Conservation (phyloP, 2,113 vertebrate genomes). For the Heteronetta atricapilla region DNA sequence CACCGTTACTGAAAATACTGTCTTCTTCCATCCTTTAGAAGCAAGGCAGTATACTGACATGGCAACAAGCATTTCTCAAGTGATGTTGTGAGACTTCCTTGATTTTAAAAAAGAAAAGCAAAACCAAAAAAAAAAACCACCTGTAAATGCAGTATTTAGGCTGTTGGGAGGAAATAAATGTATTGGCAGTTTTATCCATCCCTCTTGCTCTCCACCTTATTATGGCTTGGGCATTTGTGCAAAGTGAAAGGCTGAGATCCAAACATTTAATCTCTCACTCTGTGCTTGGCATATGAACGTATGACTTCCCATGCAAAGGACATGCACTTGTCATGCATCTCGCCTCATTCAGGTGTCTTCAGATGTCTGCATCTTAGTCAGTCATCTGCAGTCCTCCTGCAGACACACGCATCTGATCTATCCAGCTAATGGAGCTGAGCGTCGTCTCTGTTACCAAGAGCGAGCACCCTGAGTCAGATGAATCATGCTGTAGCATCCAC, state of each 20-base stretch:
- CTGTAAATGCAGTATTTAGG: background rate
- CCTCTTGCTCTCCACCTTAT: background rate
- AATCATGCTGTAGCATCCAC: background rate
- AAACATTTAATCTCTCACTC: background rate
- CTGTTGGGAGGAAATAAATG: background rate
- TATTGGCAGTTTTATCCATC: background rate
- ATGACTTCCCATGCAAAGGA: background rate
- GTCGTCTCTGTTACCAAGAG: background rate
- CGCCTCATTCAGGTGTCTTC: rapidly evolving
- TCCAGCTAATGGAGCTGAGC: background rate
- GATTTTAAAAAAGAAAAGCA: background rate
- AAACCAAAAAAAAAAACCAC: background rate
- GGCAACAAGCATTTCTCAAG: background rate
- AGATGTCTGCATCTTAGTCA: background rate
- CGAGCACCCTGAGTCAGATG: background rate
- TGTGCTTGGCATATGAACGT: background rate
- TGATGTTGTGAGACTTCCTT: background rate
- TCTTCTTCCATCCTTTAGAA: background rate
- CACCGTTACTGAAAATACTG: background rate
- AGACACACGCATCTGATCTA: background rate
- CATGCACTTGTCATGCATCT: background rate
- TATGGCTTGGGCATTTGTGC: background rate
- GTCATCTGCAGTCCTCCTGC: rapidly evolving
- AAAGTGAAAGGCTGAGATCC: background rate
- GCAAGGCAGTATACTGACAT: background rate